phyloP scores from a whole-genome alignment of 2,888 invertebrate species.

The Heliconius aoede region DNA sequence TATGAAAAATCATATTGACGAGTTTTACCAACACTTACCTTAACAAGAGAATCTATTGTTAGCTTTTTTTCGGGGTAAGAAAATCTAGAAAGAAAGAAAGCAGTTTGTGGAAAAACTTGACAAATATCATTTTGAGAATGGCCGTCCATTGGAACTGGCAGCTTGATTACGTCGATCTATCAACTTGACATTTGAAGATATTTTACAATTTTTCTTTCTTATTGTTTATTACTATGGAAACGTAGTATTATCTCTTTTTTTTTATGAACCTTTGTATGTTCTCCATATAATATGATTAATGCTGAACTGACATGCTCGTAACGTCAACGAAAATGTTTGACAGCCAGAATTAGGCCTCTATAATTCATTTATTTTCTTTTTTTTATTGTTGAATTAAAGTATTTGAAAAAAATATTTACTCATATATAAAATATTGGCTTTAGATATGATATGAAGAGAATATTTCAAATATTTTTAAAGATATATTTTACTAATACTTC shows the following conservation, averaged over 20 bases:
- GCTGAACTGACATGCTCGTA: too few relatives aligned
- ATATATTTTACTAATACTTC: background rate
- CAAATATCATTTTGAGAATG: slow-evolving; percentile 26
- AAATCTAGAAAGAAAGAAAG: slow-evolving; percentile 16
- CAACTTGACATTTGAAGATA: slow-evolving; percentile 25
- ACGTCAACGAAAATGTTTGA: background rate
- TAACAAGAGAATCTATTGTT: background rate
- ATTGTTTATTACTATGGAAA: slow-evolving; percentile 9
- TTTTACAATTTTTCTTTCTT: slow-evolving; percentile 26
- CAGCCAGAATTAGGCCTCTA: background rate
- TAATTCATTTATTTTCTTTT: background rate
- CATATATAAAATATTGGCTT: too few relatives aligned
- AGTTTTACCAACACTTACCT: background rate
- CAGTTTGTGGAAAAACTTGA: slow-evolving; percentile 24
- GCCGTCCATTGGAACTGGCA: slow-evolving; percentile 25
- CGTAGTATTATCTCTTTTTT: too few relatives aligned
- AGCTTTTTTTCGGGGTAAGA: slow-evolving; percentile 4
- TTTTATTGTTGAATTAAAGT: background rate
- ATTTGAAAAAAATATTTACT: too few relatives aligned
- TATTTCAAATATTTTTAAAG: background rate
- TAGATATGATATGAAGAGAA: too few relatives aligned
- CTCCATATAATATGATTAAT: too few relatives aligned
- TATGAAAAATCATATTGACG: background rate
- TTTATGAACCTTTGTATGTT: too few relatives aligned
- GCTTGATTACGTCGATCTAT: slow-evolving; percentile 34